These are phyloP conservation scores for Monochamus saltuarius DNA, from an alignment of 1,140 invertebrate genomes.

Conservation along the genomic window DNA sequence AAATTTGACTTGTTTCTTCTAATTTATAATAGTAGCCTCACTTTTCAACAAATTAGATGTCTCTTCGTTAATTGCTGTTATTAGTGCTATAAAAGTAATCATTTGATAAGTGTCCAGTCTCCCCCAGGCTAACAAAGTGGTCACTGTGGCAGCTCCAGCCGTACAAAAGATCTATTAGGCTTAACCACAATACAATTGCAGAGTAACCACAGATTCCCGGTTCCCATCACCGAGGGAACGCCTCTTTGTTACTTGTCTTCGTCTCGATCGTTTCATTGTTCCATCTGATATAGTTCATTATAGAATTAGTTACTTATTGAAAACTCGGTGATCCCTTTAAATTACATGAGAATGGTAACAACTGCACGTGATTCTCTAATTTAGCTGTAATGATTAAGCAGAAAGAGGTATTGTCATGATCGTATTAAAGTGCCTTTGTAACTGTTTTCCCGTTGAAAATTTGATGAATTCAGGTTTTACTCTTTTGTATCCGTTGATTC, in stretches of 20 bases:
- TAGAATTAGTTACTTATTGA: constrained; percentile 11
- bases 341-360: constrained; percentile 10
- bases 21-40: too few species aligned
- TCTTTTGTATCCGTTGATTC: too few species aligned
- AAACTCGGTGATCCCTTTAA: constrained; percentile 6
- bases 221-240: constrained; percentile 20
- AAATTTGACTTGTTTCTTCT: too few species aligned
- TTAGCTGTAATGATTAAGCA: too few species aligned
- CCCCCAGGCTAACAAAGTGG: constrained; percentile 7
- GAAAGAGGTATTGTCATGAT: too few species aligned
- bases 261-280: constrained; percentile 10
- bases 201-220: constrained; percentile 23
- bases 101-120: neutral
- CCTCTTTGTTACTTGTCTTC: constrained; percentile 12
- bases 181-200: constrained; percentile 21
- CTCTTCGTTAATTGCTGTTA: too few species aligned
- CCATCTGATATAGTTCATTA: constrained; percentile 19
- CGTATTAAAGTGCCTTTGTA: too few species aligned
- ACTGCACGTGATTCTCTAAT: neutral
- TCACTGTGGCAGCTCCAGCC: constrained; percentile 4
- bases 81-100: too few species aligned
- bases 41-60: too few species aligned
- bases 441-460: too few species aligned
- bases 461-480: too few species aligned
- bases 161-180: constrained; percentile 17